phyloP scores from a whole-genome alignment of 1,140 invertebrate genomes.

The Chironomus tepperi region DNA sequence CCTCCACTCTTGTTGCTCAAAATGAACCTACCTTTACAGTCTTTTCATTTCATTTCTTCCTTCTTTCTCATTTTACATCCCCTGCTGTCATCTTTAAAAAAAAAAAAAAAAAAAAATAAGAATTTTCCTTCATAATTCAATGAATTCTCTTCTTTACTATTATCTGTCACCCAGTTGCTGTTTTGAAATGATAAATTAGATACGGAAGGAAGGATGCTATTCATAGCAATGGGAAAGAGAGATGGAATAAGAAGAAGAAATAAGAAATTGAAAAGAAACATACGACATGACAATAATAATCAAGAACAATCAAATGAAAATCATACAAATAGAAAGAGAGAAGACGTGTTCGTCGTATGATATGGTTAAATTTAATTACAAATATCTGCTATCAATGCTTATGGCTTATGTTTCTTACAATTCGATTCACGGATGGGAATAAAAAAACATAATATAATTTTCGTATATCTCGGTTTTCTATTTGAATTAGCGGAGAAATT shows the following conservation, averaged over 20 bases:
- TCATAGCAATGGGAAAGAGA: neutral
- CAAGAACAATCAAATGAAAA: neutral
- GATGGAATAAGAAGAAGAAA: neutral
- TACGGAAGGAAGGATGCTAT: slow-evolving; percentile 21
- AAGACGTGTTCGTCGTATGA: neutral
- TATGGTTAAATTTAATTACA: too few species aligned
- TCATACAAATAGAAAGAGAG: neutral
- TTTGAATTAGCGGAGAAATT: too few species aligned
- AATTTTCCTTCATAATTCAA: neutral
- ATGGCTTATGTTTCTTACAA: too few species aligned
- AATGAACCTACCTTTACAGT: neutral
- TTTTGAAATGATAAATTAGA: slow-evolving; percentile 21
- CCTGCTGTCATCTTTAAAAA: neutral
- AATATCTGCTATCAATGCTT: too few species aligned
- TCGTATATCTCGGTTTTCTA: too few species aligned
- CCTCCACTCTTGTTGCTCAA: neutral
- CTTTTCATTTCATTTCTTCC: neutral
- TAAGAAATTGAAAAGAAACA: neutral
- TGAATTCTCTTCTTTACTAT: neutral
- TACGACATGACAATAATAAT: neutral
- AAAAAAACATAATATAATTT: too few species aligned
- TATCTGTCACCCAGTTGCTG: neutral
- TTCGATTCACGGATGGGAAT: too few species aligned
- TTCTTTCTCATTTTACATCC: neutral
- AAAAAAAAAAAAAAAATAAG: too few species aligned